A percentile compares a stretch with the other conserved stretches of the same genome.
Evolutionary conservation across 2,888 invertebrate species (phyloP).

Genomic region (Lepidochrysops patricia): DNA sequence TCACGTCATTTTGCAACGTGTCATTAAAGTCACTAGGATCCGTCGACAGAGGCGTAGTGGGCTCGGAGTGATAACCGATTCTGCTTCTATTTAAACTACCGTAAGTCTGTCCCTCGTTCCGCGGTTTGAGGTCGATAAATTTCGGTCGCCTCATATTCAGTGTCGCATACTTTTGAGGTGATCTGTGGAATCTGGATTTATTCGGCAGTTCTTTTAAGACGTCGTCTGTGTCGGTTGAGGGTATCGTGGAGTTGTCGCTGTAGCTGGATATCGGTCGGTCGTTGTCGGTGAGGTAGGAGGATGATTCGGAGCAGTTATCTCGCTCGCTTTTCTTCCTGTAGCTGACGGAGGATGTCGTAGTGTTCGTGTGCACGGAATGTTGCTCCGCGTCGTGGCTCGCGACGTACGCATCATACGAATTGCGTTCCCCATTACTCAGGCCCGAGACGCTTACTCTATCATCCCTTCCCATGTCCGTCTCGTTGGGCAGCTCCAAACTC

Average conservation of each 20-base stretch:
- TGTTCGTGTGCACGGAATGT: constrained; percentile 63
- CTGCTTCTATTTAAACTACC: constrained; percentile 59
- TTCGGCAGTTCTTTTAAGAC: constrained; percentile 65
- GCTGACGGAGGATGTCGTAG: constrained; percentile 57
- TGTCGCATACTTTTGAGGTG: constrained; percentile 68
- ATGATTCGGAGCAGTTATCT: constrained; percentile 70
- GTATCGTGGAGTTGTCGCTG: constrained; percentile 68
- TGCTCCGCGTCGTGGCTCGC: constrained; percentile 58
- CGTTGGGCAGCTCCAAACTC: constrained; percentile 54
- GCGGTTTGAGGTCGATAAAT: constrained; percentile 58
- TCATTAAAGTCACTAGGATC: constrained; percentile 46
- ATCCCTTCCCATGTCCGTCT: constrained; percentile 40
- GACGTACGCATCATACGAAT: constrained; percentile 51
- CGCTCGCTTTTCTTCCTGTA: constrained; percentile 66
- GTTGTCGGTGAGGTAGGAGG: constrained; percentile 66
- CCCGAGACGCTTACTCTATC: constrained; percentile 51
- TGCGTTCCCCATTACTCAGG: constrained; percentile 58
- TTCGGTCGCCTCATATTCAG: constrained; percentile 64
- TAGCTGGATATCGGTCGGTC: constrained; percentile 69
- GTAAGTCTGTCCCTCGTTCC: constrained; percentile 51
- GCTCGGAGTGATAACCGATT: constrained; percentile 68
- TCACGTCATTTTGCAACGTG: constrained; percentile 55
- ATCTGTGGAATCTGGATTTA: constrained; percentile 64
- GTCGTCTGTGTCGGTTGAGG: constrained; percentile 67
- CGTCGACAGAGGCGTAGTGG: constrained; percentile 59